Base-by-base conservation (phyloP, 2,888 invertebrate genomes). In the Sinotaia quadrata region DNA sequence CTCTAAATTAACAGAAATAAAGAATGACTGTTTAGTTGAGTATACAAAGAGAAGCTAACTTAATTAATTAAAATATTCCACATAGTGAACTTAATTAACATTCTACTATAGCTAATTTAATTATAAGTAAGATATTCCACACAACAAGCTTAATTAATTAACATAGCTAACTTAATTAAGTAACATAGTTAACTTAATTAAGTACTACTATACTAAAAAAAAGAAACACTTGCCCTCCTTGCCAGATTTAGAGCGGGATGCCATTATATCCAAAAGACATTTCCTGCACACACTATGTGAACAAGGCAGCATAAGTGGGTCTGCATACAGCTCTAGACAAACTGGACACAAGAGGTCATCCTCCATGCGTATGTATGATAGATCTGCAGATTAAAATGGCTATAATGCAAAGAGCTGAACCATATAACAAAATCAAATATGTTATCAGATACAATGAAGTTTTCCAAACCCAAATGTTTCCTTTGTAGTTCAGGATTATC, bases 291-390 rank as follows among this genome's bases (percentile, higher is more conserved):
- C 80, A 60, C 85, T 85, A 76, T 86, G 86, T 12, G 85, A 84
- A 72, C 86, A 85, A 7, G 85, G 83, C 61, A 86, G 69, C 77
- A 86, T 79, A 2, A 85, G 74, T 5, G 86, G 86, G 67, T 85
- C 85, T 18, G 84, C 84, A 74, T 77, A 85, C 69, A 85, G 76
- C 73, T 86, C 86, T 60, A 86, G 75, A 76, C 86, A 86, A 12
- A 86, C 85, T 0, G 86, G 86, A 61, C 86, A 86, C 0, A 84
- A 84, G 74, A 86, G 69, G 73, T 86, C 86, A 73, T 85, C 86
- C 73, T 86, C 86, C 84, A 85, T 85, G 44, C 72, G 74, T 31
- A 70, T 71, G 63, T 71, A 75, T 4, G 57, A 68, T 52, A 74
- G 41, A 60, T 74, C 75, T 75, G 69, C 15, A 44, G 49, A 33